Evolutionary conservation across 2,113 vertebrate genomes (phyloP).

Genomic region (Fukomys damarensis): DNA sequence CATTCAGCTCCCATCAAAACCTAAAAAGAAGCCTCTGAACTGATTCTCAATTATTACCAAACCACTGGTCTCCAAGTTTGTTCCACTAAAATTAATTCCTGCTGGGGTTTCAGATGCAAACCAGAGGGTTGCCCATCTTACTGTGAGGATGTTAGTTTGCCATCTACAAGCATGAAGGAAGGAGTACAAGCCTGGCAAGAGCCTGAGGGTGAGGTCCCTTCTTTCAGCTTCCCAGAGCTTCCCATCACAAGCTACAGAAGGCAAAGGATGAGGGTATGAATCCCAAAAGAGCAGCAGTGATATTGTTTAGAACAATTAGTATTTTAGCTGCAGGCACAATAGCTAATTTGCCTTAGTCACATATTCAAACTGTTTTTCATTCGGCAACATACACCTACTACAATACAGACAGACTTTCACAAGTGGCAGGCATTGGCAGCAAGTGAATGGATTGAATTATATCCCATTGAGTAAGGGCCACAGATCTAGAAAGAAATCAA

Average conservation of each 20-base stretch:
- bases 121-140: not conserved
- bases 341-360: not conserved
- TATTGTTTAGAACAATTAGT: not conserved
- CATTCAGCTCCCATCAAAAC: not conserved
- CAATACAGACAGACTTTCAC: not conserved
- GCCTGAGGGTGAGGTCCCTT: not conserved
- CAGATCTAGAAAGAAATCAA: not conserved
- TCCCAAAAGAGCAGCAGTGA: not conserved
- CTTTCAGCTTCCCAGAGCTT: not conserved
- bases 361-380: not conserved
- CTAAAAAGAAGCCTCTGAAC: not conserved
- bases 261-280: not conserved
- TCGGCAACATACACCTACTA: not conserved
- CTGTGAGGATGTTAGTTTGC: not conserved
- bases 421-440: not conserved
- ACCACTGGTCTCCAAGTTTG: not conserved
- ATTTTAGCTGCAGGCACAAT: not conserved
- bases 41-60: not conserved
- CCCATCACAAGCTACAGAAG: not conserved
- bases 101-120: not conserved
- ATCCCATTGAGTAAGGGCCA: not conserved
- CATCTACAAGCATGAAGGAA: not conserved
- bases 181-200: not conserved
- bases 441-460: not conserved
- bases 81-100: not conserved